These are phyloP conservation scores for Arizona elegans DNA, from an alignment of 2,113 vertebrate species.

Conservation along the genomic window DNA sequence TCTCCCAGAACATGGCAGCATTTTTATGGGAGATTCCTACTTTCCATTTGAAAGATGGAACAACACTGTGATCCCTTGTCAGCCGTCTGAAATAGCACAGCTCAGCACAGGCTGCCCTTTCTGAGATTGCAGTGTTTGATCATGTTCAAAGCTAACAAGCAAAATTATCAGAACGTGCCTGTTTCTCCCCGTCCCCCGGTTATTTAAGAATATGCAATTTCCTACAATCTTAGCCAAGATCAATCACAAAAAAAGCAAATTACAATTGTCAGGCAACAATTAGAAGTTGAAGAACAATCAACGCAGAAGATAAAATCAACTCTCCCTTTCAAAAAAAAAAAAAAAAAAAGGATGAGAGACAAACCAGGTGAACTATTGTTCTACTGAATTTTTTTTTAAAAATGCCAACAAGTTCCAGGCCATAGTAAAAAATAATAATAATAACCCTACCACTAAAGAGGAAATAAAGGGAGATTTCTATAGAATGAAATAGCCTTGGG, in stretches of 20 bases:
- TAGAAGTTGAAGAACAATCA: neutral
- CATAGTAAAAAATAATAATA: neutral
- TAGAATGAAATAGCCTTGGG: neutral
- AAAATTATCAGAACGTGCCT: constrained; percentile 60
- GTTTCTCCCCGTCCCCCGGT: neutral
- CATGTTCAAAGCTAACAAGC: constrained; percentile 35
- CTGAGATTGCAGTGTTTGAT: neutral
- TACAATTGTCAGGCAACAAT: neutral
- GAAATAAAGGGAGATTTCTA: neutral
- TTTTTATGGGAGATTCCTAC: neutral
- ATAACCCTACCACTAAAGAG: neutral
- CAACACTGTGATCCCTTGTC: neutral
- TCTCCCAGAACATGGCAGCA: neutral
- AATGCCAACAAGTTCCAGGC: neutral
- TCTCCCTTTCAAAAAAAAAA: neutral
- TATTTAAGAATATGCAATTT: neutral
- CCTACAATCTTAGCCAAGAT: neutral
- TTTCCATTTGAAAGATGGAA: neutral
- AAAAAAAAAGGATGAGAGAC: neutral
- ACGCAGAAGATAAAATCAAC: neutral
- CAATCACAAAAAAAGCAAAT: neutral
- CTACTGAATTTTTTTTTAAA: neutral
- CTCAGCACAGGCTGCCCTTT: neutral
- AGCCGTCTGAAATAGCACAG: neutral
- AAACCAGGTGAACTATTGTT: neutral